Percentiles rank a stretch among this genome's conserved stretches.
Evolutionary conservation across 2,113 vertebrate species (phyloP).

Genomic region (Lanius collurio): DNA sequence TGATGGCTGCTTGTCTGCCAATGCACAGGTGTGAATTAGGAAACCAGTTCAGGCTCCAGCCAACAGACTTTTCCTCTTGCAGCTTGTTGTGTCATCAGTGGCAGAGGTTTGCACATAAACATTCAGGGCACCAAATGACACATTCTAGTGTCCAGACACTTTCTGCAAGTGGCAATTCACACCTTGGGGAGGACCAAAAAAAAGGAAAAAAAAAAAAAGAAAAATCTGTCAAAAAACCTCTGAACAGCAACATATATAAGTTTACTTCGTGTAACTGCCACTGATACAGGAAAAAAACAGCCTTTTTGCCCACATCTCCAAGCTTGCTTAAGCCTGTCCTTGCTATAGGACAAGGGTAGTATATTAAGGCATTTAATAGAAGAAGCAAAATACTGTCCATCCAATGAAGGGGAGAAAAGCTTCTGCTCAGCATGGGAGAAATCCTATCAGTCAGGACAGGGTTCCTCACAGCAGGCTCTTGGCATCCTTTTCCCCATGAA

Average conservation of each 20-base stretch:
- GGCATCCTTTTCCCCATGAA: background rate
- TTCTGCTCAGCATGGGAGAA: background rate
- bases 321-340: background rate
- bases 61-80: slow-evolving; percentile 20
- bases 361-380: background rate
- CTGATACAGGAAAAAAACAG: background rate
- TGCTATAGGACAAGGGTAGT: background rate
- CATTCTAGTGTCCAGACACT: background rate
- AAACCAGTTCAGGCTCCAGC: background rate
- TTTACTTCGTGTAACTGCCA: background rate
- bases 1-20: slow-evolving; percentile 28
- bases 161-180: slow-evolving; percentile 36
- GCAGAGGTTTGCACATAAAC: background rate
- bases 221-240: background rate
- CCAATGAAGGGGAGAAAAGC: background rate
- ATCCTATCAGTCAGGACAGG: background rate
- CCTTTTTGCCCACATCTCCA: background rate
- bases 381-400: background rate
- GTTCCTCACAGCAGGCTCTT: background rate
- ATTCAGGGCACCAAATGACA: background rate
- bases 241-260: background rate
- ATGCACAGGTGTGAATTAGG: background rate
- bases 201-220: background rate
- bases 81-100: background rate
- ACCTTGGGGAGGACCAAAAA: background rate